These are phyloP conservation scores for Pseudanteris insignis DNA, from an alignment of 2,888 invertebrate genomes.

Conservation along the genomic window DNA sequence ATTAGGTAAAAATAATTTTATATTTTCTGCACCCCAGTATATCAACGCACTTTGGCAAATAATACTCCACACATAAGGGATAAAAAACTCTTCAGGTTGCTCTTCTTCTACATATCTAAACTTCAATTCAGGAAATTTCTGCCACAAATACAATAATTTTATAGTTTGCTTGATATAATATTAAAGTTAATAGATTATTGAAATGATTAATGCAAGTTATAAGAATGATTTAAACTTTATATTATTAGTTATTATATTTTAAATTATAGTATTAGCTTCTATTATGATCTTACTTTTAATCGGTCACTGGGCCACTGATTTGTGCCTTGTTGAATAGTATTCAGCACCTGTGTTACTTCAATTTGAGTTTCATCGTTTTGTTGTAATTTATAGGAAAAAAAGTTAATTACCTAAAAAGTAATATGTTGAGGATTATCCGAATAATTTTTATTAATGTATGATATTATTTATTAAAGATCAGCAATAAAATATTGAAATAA, in stretches of 20 bases:
- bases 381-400: slow-evolving; percentile 75
- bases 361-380: slow-evolving; percentile 71
- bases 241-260: too few species aligned
- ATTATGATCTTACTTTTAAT: slow-evolving; percentile 74
- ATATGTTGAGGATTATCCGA: too few species aligned
- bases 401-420: slow-evolving; percentile 71
- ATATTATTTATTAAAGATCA: background rate
- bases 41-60: slow-evolving; percentile 70
- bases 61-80: slow-evolving; percentile 98
- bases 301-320: slow-evolving; percentile 94
- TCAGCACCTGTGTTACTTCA: slow-evolving; percentile 87
- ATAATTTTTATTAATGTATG: too few species aligned
- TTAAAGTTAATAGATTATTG: too few species aligned
- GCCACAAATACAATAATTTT: too few species aligned
- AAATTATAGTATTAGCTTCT: too few species aligned
- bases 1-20: slow-evolving; percentile 61
- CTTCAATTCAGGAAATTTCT: slow-evolving; percentile 99
- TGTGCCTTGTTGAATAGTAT: slow-evolving; percentile 89
- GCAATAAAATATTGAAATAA: background rate
- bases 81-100: slow-evolving; percentile 98
- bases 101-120: slow-evolving; percentile 99
- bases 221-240: too few species aligned
- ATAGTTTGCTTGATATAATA: too few species aligned
- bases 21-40: slow-evolving; percentile 64
- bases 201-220: background rate